Evolutionary conservation across 2,113 vertebrate genomes (phyloP), one percentile per base, ranked within the genome.

Genomic region (Sinocyclocheilus anshuiensis): DNA sequence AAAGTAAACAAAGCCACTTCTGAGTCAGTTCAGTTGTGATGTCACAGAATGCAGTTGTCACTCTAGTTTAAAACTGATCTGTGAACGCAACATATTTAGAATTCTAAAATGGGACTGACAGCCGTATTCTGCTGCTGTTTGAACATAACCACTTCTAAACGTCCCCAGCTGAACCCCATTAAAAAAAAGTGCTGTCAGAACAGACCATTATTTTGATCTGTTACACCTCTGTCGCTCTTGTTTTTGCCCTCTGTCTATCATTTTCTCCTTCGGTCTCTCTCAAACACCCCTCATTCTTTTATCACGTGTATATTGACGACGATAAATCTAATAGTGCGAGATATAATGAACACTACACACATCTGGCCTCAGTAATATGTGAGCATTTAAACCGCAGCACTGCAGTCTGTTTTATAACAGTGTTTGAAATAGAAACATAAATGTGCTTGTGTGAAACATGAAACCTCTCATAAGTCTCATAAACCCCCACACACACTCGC

Each of bases 191-290:
- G 63, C 77, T 76, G 48, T 36, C 50, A 55, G 24, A 69, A 79
- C 53, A 33, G 26, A 84, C 53, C 39, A 72, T 71, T 84, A 74
- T 57, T 77, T 90, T 91, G 89, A 90, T 91, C 87, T 20, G 69
- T 22, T 72, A 42, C 36, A 18, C 65, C 88, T 48, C 39, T 50
- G 26, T 84, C 85, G 45, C 50, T 72, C 81, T 71, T 22, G 11
- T 36, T 57, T 45, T 77, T 45, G 53, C 26, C 15, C 61, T 86
- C 72, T 84, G 65, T 36, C 50, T 69, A 61, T 65, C 42, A 50
- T 0, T 76, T 81, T 84, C 29, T 26, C 36, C 24, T 65, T 50
- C 20, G 74, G 7, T 42, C 45, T 55, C 50, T 9, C 22, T 48
- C 20, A 13, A 78, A 39, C 53, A 57, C 18, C 24, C 20, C 18